A percentile compares a stretch with the other conserved stretches of the same genome.
Conservation (phyloP, 2,797 vertebrate species). For the Chromis chromis region DNA sequence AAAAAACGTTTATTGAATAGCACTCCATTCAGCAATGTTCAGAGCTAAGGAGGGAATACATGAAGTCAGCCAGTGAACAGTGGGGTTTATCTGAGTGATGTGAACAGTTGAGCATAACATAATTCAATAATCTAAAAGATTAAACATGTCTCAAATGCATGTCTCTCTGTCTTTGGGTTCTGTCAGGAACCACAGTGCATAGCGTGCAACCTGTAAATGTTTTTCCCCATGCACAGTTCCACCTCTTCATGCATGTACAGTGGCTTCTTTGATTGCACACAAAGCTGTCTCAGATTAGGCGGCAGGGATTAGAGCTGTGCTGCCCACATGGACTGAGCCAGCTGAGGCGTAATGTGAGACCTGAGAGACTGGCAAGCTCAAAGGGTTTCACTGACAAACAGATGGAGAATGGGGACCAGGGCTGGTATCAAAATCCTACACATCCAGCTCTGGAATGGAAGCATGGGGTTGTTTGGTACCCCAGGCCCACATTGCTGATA, state of each 20-base stretch:
- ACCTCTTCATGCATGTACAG: slow-evolving; percentile 44
- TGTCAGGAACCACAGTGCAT: not conserved
- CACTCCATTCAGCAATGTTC: too few species aligned
- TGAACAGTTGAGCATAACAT: not conserved
- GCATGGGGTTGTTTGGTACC: not conserved
- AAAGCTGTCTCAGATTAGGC: slow-evolving; percentile 64
- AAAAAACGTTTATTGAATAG: too few species aligned
- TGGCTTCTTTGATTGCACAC: slow-evolving; percentile 65
- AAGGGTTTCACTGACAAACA: slow-evolving; percentile 48
- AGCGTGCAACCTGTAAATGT: not conserved
- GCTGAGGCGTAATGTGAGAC: slow-evolving; percentile 60
- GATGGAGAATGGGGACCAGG: slow-evolving; percentile 39
- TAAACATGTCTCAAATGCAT: not conserved
- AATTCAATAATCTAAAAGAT: too few species aligned
- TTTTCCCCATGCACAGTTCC: not conserved
- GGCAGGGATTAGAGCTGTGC: slow-evolving; percentile 56
- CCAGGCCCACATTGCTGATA: not conserved
- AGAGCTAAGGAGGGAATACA: too few species aligned
- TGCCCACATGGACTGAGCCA: slow-evolving; percentile 47
- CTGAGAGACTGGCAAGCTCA: slow-evolving; percentile 35
- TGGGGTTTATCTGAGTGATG: not conserved
- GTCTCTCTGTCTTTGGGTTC: not conserved
- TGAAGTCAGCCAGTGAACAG: too few species aligned
- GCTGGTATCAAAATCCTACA: slow-evolving; percentile 32
- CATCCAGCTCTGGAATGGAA: slow-evolving; percentile 29